phyloP scores from a whole-genome alignment of 23 tunicate species.

The Clavelina lepadiformis region DNA sequence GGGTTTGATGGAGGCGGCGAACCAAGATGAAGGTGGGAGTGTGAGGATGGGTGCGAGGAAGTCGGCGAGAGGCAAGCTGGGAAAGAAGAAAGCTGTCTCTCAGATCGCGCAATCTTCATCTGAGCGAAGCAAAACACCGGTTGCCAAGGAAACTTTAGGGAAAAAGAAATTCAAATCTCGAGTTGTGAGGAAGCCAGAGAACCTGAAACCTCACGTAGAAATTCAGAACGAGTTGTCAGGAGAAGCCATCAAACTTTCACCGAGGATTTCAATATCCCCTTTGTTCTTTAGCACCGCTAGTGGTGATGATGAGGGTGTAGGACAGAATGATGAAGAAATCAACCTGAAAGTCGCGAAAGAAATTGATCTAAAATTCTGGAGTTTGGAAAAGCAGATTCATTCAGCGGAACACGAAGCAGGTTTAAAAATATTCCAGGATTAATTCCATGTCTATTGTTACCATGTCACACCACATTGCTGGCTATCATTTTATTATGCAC shows the following conservation, averaged over 20 bases:
- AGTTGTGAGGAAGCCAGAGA: background rate
- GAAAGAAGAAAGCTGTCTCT: constrained; percentile 1
- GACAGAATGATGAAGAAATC: no score
- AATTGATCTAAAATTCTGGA: no score
- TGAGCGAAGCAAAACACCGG: background rate
- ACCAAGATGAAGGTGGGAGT: background rate
- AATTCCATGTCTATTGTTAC: no score
- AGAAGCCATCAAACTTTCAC: background rate
- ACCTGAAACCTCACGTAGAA: background rate
- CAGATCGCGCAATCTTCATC: background rate
- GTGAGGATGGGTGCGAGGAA: background rate
- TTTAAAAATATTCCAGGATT: no score
- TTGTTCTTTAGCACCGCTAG: no score
- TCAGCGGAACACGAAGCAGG: no score
- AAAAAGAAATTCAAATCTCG: constrained; percentile 19
- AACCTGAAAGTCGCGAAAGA: no score
- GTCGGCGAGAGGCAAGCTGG: constrained; percentile 2
- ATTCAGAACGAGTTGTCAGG: background rate
- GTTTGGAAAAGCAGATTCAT: no score
- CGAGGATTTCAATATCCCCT: background rate
- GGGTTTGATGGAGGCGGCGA: background rate
- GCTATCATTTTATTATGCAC: no score
- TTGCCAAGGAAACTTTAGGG: background rate
- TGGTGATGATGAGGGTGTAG: no score
- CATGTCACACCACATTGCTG: no score